Conservation (phyloP, 2,113 vertebrate species). For the Sorex araneus region DNA sequence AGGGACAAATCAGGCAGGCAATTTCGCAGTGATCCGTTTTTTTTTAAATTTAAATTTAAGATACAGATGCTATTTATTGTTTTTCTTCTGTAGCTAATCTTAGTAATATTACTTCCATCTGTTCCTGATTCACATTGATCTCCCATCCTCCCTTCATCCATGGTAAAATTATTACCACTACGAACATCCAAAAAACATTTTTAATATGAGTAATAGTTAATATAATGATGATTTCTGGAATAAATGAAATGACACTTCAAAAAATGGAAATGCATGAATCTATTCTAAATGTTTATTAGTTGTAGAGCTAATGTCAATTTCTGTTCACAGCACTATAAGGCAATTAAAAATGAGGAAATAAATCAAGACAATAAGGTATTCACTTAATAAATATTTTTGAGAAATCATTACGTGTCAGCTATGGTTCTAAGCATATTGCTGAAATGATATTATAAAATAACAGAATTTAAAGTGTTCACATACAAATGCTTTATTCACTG, state of each 20-base stretch:
- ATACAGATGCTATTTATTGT: slow-evolving; percentile 74
- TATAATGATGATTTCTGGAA: slow-evolving; percentile 62
- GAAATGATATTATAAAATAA: neutral
- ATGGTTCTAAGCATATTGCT: neutral
- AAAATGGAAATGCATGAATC: slow-evolving; percentile 34
- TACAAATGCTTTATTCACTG: neutral
- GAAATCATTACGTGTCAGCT: neutral
- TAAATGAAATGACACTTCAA: slow-evolving; percentile 58
- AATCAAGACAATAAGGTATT: slow-evolving; percentile 12
- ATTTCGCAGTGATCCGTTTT: slow-evolving; percentile 53
- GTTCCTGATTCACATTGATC: slow-evolving; percentile 61
- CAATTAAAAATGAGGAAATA: slow-evolving; percentile 67
- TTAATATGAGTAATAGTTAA: slow-evolving; percentile 67
- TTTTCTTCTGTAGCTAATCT: slow-evolving; percentile 75
- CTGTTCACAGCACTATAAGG: neutral
- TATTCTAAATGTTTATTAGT: slow-evolving; percentile 32
- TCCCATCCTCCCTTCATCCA: neutral
- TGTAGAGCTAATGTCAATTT: slow-evolving; percentile 39
- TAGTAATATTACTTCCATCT: slow-evolving; percentile 68
- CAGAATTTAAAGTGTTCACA: neutral
- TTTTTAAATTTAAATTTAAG: slow-evolving; percentile 75
- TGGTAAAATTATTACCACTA: slow-evolving; percentile 47
- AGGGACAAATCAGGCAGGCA: slow-evolving; percentile 56
- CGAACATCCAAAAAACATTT: slow-evolving; percentile 64
- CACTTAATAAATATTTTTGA: slow-evolving; percentile 60